Evolutionary conservation across 1,140 invertebrate species (phyloP), one percentile per base, ranked within the genome.

Genomic region (Euwallacea similis): DNA sequence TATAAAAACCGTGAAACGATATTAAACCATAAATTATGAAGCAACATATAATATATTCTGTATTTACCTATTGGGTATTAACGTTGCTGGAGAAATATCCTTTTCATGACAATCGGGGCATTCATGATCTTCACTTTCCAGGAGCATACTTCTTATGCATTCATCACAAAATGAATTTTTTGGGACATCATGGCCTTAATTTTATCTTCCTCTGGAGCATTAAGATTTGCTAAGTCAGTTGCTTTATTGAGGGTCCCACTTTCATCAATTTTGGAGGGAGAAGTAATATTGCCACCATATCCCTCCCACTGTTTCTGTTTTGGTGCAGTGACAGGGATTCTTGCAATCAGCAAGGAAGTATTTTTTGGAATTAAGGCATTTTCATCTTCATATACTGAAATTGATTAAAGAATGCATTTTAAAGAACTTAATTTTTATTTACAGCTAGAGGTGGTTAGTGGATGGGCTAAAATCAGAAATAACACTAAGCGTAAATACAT

Each of bases 121-220:
- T 79, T 96, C 91, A 74, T 96, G 93, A 67, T 97, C 93, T 77
- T 98, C 96, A 0, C 94, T 96, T 78, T 98, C 96, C 53, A 97
- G 79, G 13, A 98, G 82, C 63, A 90, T 89, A 67, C 89, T 92
- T 66, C 95, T 87, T 62, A 98, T 93, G 94, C 97, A 99, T 84
- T 98, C 96, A 85, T 98, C 97, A 85, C 97, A 99, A 84, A 97
- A 98, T 21, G 95, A 97, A 82, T 95, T 95, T 42, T 97, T 79
- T 98, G 96, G 66, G 91, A 89, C 88, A 98, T 98, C 92, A 98
- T 97, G 72, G 94, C 95, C 80, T 91, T 90, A 77, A 99, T 97
- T 84, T 98, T 98, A 79, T 99, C 96, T 78, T 97, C 94, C 85
- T 99, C 97, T 42, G 92, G 92, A 56, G 91, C 93, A 86, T 95